Evolutionary conservation across 53 echinoderm and acorn worm species (phyloP).

Genomic region (Paracentrotus lividus): DNA sequence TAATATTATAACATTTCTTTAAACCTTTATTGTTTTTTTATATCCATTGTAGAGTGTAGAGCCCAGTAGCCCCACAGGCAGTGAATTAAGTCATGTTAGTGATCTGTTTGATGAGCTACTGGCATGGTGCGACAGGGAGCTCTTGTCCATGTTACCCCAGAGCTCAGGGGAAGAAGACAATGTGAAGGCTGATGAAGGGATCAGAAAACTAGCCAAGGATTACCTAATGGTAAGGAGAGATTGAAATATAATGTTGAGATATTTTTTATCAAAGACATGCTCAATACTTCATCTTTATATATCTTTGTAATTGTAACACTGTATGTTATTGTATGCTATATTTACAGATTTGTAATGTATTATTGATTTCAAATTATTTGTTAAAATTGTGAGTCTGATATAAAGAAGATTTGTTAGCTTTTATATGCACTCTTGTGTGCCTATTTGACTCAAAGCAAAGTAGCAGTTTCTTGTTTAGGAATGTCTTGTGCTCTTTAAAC

Average conservation of each 20-base stretch:
- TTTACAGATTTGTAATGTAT: too few relatives aligned
- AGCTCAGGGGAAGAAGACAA: conserved; percentile 44
- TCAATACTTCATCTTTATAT: too few relatives aligned
- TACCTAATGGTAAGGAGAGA: conserved; percentile 57
- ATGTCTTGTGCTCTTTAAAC: background rate
- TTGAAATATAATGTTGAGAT: background rate
- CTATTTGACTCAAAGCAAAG: too few relatives aligned
- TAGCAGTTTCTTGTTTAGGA: background rate
- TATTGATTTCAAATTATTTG: too few relatives aligned
- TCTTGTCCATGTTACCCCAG: conserved; percentile 75
- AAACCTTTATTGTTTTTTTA: background rate
- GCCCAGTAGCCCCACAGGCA: conserved; percentile 58
- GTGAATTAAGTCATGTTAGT: conserved; percentile 24
- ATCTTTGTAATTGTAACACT: too few relatives aligned
- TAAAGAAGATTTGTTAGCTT: background rate
- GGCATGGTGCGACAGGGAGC: conserved; percentile 88
- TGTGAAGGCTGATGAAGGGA: conserved; percentile 24
- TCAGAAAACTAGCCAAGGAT: conserved; percentile 67
- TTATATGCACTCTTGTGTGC: background rate
- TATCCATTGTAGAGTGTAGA: conserved; percentile 29
- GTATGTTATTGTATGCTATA: too few relatives aligned
- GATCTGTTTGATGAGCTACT: conserved; percentile 77
- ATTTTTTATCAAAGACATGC: too few relatives aligned
- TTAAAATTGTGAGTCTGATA: background rate
- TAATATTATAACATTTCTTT: background rate